Base-by-base conservation (phyloP, 2,797 vertebrate species). In the Notoglanidium macrostoma region DNA sequence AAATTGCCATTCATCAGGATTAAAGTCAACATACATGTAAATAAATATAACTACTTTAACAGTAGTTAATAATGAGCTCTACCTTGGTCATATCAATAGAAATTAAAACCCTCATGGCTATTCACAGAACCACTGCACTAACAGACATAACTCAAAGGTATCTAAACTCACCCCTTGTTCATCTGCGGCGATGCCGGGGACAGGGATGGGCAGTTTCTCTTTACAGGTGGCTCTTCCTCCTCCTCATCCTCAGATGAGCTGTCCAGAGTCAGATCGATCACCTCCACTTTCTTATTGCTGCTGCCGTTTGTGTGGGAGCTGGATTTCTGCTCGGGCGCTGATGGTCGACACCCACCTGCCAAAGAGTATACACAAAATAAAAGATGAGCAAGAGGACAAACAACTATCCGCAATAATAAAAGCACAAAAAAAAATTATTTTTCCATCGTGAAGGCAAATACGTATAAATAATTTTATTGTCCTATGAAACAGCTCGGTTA, bases 161-260 rank as follows among this genome's bases (percentile, higher is more conserved):
- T 35, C 1, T 12, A 9, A 11, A 35, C 96, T 96, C 91, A 99
- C 98, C 98, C 96, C 91, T 99, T 99, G 92, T 95, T 98, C 91
- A 95, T 94, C 5, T 97, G 94, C 0, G 98, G 97, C 0, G 98
- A 98, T 0, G 96, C 95, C 8, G 98, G 97, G 40, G 98, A 98
- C 35, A 98, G 91, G 1, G 98, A 98, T 79, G 98, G 97, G 83
- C 98, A 99, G 67, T 95, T 95, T 92, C 97, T 96, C 93, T 99
- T 99, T 54, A 96, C 92, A 2, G 97, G 96, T 0, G 97, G 98
- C 55, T 98, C 97, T 23, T 99, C 97, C 29, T 97, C 97, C 2
- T 97, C 97, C 65, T 99, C 98, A 1, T 99, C 98, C 0, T 99
- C 98, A 0, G 98, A 98, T 1, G 98, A 99, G 93, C 98, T 99